Conservation (phyloP, 2,797 vertebrate species). For the Periparus ater region DNA sequence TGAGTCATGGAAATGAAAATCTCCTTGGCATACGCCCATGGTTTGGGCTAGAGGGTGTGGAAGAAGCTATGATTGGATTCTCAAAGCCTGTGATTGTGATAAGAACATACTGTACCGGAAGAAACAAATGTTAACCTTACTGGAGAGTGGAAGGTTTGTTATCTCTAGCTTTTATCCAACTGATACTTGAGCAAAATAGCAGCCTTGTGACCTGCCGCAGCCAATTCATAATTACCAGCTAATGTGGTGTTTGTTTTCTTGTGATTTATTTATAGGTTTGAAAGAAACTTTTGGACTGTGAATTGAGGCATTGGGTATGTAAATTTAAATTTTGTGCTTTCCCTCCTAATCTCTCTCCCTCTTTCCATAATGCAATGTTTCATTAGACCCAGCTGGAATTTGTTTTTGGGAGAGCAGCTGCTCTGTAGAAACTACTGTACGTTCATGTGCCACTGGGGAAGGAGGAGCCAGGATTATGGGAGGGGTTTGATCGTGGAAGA, state of each 20-base stretch:
- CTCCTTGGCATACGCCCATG: slow-evolving; percentile 58
- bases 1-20: slow-evolving; percentile 67
- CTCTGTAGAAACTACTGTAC: background rate
- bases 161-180: slow-evolving; percentile 52
- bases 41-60: slow-evolving; percentile 55
- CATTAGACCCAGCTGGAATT: slow-evolving; percentile 23
- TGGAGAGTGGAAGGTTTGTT: slow-evolving; percentile 64
- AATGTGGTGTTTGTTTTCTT: slow-evolving; percentile 60
- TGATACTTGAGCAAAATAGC: slow-evolving; percentile 57
- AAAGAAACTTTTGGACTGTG: slow-evolving; percentile 78
- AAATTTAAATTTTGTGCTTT: slow-evolving; percentile 52
- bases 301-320: slow-evolving; percentile 78
- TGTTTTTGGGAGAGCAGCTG: slow-evolving; percentile 9
- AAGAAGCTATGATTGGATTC: slow-evolving; percentile 56
- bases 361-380: slow-evolving; percentile 33
- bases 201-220: slow-evolving; percentile 16
- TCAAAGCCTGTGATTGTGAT: slow-evolving; percentile 58
- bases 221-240: slow-evolving; percentile 50
- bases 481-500: background rate
- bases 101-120: slow-evolving; percentile 64
- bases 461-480: background rate
- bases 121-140: slow-evolving; percentile 66
- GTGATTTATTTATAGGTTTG: slow-evolving; percentile 73
- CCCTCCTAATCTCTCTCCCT: background rate
- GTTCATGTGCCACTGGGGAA: background rate